Evolutionary conservation across 2,888 invertebrate species (phyloP).

Genomic region (Drosophila peninsularis): DNA sequence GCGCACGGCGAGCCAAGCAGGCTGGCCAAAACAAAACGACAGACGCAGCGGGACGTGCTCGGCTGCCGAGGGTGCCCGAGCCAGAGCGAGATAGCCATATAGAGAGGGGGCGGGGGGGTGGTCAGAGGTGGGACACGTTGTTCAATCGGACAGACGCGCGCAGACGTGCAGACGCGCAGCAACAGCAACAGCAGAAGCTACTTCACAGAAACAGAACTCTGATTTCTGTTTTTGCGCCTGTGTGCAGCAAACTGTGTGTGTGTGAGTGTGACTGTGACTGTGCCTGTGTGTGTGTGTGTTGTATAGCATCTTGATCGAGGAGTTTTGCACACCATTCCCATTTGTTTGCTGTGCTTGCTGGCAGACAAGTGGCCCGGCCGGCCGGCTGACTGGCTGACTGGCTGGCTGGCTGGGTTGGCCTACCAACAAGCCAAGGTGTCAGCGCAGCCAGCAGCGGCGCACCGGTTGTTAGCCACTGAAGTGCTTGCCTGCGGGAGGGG

Average conservation of each 20-base stretch:
- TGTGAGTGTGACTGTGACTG: conserved; percentile 17
- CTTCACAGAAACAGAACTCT: conserved; percentile 68
- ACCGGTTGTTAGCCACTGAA: conserved; percentile 36
- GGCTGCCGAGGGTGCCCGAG: conserved; percentile 7
- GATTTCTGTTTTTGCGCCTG: conserved; percentile 70
- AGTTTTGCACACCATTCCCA: conserved; percentile 58
- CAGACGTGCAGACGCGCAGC: conserved; percentile 37
- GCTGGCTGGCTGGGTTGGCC: conserved; percentile 13
- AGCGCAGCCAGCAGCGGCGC: conserved; percentile 23
- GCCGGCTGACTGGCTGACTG: conserved; percentile 33
- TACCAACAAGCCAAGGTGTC: conserved; percentile 43
- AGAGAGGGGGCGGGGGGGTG: neutral
- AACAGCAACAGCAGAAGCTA: conserved; percentile 59
- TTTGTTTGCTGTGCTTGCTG: conserved; percentile 43
- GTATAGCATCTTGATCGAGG: conserved; percentile 45
- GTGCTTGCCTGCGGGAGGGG: neutral
- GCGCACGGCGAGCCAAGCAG: conserved; percentile 65
- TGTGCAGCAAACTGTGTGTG: conserved; percentile 25
- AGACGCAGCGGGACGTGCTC: conserved; percentile 31
- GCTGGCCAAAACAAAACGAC: conserved; percentile 53
- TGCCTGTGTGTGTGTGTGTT: conserved; percentile 11
- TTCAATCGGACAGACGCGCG: conserved; percentile 33
- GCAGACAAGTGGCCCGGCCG: conserved; percentile 55
- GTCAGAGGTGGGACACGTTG: neutral
- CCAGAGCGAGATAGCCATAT: neutral